Conservation (phyloP, 1,140 invertebrate genomes). For the Neocloeon triangulifer region DNA sequence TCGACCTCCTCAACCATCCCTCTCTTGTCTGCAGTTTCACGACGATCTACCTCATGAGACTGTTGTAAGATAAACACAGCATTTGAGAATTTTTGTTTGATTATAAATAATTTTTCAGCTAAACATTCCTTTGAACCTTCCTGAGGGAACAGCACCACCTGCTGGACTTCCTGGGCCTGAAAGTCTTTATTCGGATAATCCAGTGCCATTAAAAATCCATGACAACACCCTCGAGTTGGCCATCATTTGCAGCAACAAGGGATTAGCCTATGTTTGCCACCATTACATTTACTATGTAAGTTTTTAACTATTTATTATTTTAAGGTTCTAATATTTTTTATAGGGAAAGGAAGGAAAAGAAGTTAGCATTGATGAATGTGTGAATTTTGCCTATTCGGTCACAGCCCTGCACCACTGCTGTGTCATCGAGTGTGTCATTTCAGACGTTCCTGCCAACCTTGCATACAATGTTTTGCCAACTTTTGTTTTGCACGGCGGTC, state of each 20-base stretch:
- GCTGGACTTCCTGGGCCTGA: constrained; percentile 25
- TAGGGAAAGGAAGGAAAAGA: neutral
- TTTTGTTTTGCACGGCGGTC: constrained; percentile 42
- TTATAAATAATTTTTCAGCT: constrained; percentile 39
- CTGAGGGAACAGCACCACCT: constrained; percentile 32
- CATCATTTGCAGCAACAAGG: constrained; percentile 45
- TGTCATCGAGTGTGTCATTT: constrained; percentile 57
- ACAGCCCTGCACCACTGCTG: constrained; percentile 58
- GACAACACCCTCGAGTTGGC: constrained; percentile 58
- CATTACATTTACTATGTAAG: constrained; percentile 53
- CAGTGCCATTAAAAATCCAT: constrained; percentile 49
- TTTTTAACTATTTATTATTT: no score
- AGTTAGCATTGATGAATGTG: constrained; percentile 23
- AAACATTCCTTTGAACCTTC: constrained; percentile 61
- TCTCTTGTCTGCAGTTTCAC: constrained; percentile 64
- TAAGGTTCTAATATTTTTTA: no score
- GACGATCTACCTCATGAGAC: constrained; percentile 63
- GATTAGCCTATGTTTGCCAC: constrained; percentile 59
- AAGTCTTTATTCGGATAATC: constrained; percentile 56
- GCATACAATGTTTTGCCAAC: constrained; percentile 49
- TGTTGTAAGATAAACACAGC: constrained; percentile 33
- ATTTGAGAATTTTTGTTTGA: neutral
- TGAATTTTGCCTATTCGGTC: constrained; percentile 63
- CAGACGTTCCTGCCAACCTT: constrained; percentile 48
- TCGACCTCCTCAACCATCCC: constrained; percentile 23